phyloP scores from a whole-genome alignment of 2,797 vertebrate genomes.

The Lutjanus argentimaculatus region DNA sequence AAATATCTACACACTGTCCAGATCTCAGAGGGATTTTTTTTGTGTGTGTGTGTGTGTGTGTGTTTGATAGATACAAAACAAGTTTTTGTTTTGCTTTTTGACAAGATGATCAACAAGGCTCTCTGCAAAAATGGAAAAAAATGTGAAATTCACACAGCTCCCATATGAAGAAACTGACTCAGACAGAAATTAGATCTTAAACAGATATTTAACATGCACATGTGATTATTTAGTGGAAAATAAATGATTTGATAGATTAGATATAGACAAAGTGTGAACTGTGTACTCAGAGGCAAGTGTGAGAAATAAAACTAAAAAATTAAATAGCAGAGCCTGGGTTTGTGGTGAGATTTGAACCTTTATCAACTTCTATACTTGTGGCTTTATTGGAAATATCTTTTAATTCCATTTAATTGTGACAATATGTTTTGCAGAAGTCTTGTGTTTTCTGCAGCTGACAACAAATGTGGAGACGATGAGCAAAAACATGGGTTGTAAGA shows the following conservation, averaged over 20 bases:
- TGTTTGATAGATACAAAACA: constrained; percentile 31
- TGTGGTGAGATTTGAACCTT: background rate
- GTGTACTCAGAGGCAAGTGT: background rate
- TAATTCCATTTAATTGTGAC: constrained; percentile 33
- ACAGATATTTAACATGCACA: constrained; percentile 8
- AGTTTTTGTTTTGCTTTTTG: constrained; percentile 32
- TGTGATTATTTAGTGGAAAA: background rate
- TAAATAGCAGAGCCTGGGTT: background rate
- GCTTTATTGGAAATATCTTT: constrained; percentile 4
- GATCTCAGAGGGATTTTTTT: constrained; percentile 66
- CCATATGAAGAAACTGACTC: constrained; percentile 22
- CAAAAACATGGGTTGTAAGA: constrained; percentile 64
- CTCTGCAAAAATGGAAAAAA: constrained; percentile 7
- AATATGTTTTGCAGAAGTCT: constrained; percentile 42
- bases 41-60: constrained; percentile 3
- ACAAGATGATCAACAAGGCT: background rate
- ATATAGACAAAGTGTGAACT: background rate
- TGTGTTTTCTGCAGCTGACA: constrained; percentile 11
- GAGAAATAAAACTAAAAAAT: background rate
- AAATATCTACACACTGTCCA: constrained; percentile 71
- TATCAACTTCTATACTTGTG: background rate
- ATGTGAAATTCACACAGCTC: constrained; percentile 6
- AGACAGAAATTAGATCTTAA: constrained; percentile 52
- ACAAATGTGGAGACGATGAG: constrained; percentile 50
- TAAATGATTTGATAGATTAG: background rate